Evolutionary conservation across 1,140 invertebrate genomes (phyloP), one percentile per base, ranked within the genome.

Genomic region (Olivierus martensii): DNA sequence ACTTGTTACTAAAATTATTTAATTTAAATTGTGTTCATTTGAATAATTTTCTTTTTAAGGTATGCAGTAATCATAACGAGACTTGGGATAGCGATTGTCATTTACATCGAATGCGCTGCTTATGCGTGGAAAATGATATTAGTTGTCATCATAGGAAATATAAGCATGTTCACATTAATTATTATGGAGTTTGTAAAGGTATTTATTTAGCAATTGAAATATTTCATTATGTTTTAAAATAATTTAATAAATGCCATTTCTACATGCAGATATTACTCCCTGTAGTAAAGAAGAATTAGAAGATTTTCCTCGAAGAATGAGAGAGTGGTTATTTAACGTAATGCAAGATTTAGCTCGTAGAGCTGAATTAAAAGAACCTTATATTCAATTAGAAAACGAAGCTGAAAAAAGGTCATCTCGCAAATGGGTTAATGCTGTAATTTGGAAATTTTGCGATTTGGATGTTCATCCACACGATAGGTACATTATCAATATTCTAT

Each of bases 391-490:
- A 81, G 84, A 93, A 72, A 74, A 79, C 46, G 86, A 91, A 70
- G 87, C 88, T 17, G 88, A 93, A 72, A 67, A 62, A 53, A 61
- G 56, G 64, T 75, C 84, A 59, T 84, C 82, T 1, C 73, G 82
- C 35, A 77, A 84, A 60, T 92, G 88, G 85, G 77, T 82, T 5
- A 89, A 89, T 66, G 88, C 90, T 12, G 89, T 90, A 36, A 81
- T 95, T 50, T 95, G 91, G 91, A 95, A 95, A 67, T 95, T 89
- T 84, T 94, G 90, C 65, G 90, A 95, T 66, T 73, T 95, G 43
- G 90, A 94, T 67, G 82, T 80, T 15, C 78, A 88, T 67, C 84
- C 86, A 52, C 84, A 87, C 61, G 87, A 92, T 70, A 77, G 78
- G 79, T 81, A 59, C 11, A 17, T 37, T 21, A 39, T 17, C 38